Percentiles rank a stretch among this genome's conserved stretches.
Evolutionary conservation across 2,888 invertebrate genomes (phyloP).

Genomic region (Drosophila subquinaria): DNA sequence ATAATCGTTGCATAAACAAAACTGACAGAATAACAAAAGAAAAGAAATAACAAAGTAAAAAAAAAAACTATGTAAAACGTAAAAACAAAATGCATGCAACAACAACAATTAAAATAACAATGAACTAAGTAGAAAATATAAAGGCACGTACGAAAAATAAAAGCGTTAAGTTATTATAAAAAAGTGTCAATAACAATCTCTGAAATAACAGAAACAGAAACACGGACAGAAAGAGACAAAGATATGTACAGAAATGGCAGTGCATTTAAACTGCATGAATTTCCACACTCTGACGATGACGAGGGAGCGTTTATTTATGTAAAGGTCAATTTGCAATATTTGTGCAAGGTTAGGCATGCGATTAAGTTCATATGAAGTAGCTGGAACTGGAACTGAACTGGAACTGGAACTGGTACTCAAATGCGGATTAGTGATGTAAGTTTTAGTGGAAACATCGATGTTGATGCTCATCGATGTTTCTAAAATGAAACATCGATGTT

Average conservation of each 20-base stretch:
- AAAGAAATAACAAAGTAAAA: not conserved
- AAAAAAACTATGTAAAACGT: constrained; percentile 1
- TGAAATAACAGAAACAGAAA: not conserved
- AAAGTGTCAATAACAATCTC: constrained; percentile 28
- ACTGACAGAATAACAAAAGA: constrained; percentile 14
- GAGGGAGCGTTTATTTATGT: constrained; percentile 64
- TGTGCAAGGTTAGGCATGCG: constrained; percentile 73
- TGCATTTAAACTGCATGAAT: constrained; percentile 50
- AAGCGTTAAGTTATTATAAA: constrained; percentile 39
- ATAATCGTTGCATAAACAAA: constrained; percentile 41
- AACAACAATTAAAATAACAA: constrained; percentile 15
- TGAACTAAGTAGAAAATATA: constrained; percentile 16
- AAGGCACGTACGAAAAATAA: constrained; percentile 38
- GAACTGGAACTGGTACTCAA: constrained; percentile 2
- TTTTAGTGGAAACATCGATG: too few relatives aligned
- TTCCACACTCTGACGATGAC: constrained; percentile 52
- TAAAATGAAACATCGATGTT: too few relatives aligned
- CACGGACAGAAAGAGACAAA: not conserved
- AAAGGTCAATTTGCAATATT: constrained; percentile 78
- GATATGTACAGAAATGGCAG: not conserved
- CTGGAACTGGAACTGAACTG: constrained; percentile 13
- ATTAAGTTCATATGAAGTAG: constrained; percentile 1
- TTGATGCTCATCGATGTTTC: too few relatives aligned
- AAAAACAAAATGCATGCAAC: constrained; percentile 11
- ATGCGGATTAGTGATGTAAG: too few relatives aligned